Conservation (phyloP, 2,888 invertebrate genomes). For the Trilocha varians region DNA sequence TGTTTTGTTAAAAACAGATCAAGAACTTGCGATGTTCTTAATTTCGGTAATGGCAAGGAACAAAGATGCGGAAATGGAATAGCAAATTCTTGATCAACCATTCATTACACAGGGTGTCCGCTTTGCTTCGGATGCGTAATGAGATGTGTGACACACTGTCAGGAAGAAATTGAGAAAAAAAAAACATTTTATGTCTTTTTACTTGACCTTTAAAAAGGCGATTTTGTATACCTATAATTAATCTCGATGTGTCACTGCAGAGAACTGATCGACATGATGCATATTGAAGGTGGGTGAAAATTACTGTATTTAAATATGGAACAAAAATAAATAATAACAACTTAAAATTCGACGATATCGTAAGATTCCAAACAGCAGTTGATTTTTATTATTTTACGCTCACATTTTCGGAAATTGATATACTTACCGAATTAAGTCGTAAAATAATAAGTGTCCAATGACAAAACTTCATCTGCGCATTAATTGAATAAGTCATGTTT, state of each 20-base stretch:
- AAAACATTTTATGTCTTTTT: too few species aligned
- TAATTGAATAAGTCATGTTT: too few species aligned
- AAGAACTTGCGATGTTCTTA: conserved; percentile 17
- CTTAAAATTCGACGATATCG: too few species aligned
- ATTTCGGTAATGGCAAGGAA: conserved; percentile 25
- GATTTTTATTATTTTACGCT: too few species aligned
- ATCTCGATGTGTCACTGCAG: background rate
- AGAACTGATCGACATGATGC: background rate
- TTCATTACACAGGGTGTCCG: conserved; percentile 26
- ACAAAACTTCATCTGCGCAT: background rate
- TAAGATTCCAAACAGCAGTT: too few species aligned
- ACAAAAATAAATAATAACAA: too few species aligned
- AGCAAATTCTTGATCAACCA: conserved; percentile 34
- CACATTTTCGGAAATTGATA: too few species aligned
- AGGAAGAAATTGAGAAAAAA: conserved; percentile 10
- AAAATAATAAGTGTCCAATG: background rate
- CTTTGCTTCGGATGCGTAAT: conserved; percentile 32
- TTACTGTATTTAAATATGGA: too few species aligned
- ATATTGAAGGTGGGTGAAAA: background rate
- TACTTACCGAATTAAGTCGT: background rate
- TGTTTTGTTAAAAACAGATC: conserved; percentile 7
- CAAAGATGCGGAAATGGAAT: conserved; percentile 25
- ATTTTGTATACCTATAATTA: conserved; percentile 5
- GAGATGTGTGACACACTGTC: conserved; percentile 19
- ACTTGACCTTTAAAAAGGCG: too few species aligned